These are phyloP conservation scores for Nyleta sp. DNA, from an alignment of 2,888 invertebrate species.

Conservation along the genomic window DNA sequence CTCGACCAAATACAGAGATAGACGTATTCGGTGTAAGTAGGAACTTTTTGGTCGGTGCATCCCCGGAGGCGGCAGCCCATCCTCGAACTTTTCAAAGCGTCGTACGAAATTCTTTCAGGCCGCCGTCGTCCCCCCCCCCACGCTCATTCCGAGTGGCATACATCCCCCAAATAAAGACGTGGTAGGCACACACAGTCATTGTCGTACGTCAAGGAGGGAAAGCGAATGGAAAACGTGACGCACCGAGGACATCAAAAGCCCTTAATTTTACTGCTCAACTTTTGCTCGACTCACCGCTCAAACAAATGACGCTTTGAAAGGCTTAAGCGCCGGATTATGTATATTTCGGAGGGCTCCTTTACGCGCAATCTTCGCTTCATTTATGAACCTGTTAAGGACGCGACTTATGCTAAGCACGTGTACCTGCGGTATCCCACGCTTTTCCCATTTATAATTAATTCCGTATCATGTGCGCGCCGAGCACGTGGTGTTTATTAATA, in stretches of 20 bases:
- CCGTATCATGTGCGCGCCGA: constrained; percentile 38
- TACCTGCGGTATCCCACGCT: constrained; percentile 46
- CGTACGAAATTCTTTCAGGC: constrained; percentile 49
- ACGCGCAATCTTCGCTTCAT: constrained; percentile 43
- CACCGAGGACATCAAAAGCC: constrained; percentile 43
- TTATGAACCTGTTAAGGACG: constrained; percentile 49
- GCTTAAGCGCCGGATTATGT: constrained; percentile 47
- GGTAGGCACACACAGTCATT: constrained; percentile 19
- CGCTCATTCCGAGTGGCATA: background rate
- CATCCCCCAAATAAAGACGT: constrained; percentile 33
- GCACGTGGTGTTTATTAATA: constrained; percentile 43
- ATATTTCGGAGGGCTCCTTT: constrained; percentile 41
- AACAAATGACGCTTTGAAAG: constrained; percentile 32
- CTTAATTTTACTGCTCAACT: constrained; percentile 47
- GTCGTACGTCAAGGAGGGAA: constrained; percentile 28
- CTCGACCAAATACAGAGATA: constrained; percentile 33
- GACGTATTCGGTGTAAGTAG: constrained; percentile 45
- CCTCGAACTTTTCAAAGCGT: constrained; percentile 54
- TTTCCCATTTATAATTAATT: constrained; percentile 46
- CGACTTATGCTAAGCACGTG: constrained; percentile 55
- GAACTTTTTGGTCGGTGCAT: constrained; percentile 48
- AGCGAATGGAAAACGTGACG: constrained; percentile 42
- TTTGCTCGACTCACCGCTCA: constrained; percentile 19
- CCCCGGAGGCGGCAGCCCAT: constrained; percentile 40
- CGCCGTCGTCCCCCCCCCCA: background rate